Conservation (phyloP, 2,888 invertebrate genomes). For the Drosophila infuscata region DNA sequence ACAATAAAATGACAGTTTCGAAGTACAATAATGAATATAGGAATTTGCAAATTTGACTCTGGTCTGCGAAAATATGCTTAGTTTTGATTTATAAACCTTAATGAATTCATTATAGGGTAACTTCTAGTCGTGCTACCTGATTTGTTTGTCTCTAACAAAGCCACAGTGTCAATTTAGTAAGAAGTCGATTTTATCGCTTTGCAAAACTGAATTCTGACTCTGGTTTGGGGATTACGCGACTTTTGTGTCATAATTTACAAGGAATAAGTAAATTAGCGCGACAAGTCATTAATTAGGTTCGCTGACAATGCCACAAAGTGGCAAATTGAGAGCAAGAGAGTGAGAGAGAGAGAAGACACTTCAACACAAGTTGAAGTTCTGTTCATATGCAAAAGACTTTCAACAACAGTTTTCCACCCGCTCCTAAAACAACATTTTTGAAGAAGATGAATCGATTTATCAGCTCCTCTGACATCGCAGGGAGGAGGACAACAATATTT, state of each 20-base stretch:
- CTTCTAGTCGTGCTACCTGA: not conserved
- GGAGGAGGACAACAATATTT: not conserved
- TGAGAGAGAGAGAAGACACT: not conserved
- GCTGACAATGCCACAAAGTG: not conserved
- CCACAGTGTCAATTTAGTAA: not conserved
- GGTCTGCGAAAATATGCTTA: too few species aligned
- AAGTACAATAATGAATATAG: too few species aligned
- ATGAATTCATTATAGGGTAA: not conserved
- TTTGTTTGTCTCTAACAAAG: not conserved
- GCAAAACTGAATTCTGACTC: not conserved
- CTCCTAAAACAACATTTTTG: not conserved
- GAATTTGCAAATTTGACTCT: too few species aligned
- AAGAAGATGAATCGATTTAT: not conserved
- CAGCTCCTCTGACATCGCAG: not conserved
- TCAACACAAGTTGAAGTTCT: not conserved
- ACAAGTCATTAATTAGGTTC: conserved; percentile 35
- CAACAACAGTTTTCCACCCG: not conserved
- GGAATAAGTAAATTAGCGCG: conserved; percentile 22
- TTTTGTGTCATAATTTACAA: conserved; percentile 28
- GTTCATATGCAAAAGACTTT: not conserved
- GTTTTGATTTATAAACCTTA: not conserved
- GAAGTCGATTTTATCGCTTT: not conserved
- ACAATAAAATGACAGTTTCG: too few species aligned
- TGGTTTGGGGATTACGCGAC: conserved; percentile 7
- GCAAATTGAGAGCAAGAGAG: not conserved